A percentile compares a stretch with the other conserved stretches of the same genome.
Conservation (phyloP, 2,113 vertebrate species). For the Morphnarchus princeps region DNA sequence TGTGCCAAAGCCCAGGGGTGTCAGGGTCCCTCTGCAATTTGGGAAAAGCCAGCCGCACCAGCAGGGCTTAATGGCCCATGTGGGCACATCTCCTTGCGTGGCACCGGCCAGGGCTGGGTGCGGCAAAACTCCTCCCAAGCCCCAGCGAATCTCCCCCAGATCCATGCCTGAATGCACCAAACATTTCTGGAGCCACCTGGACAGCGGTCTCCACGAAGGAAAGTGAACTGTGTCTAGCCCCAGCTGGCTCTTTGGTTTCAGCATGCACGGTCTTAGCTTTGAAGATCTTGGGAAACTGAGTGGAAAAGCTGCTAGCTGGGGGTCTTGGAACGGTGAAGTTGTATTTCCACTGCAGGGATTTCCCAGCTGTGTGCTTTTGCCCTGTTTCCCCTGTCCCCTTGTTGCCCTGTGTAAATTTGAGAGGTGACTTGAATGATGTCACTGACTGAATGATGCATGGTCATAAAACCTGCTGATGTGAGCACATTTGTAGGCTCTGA, state of each 20-base stretch:
- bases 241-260: neutral
- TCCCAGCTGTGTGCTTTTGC: fast-evolving
- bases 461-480: neutral
- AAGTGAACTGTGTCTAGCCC: neutral
- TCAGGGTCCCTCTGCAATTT: neutral
- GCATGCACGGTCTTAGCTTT: neutral
- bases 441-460: neutral
- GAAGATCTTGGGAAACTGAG: neutral
- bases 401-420: neutral
- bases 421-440: neutral
- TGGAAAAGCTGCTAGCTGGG: neutral
- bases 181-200: neutral
- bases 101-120: neutral
- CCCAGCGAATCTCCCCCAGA: neutral
- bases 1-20: neutral
- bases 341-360: neutral
- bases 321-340: fast-evolving
- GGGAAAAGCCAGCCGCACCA: neutral
- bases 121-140: neutral
- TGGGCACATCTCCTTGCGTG: no score
- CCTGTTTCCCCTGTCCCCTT: neutral
- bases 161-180: fast-evolving
- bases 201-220: neutral
- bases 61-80: fast-evolving
- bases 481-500: neutral